Evolutionary conservation across 2,797 vertebrate species (phyloP).

Genomic region (Malacoctenus gilli): DNA sequence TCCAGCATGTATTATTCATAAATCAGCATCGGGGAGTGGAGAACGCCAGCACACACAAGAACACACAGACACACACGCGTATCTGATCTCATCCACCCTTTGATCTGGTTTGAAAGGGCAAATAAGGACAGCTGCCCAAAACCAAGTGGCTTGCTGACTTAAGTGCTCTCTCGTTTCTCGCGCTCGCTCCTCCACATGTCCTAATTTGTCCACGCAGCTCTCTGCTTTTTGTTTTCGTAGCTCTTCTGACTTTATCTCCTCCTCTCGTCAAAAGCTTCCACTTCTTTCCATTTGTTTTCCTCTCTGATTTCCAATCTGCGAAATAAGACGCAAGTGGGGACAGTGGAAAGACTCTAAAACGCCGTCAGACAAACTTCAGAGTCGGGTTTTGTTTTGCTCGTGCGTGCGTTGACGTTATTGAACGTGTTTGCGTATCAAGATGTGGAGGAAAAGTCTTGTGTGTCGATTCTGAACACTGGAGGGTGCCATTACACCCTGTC

Average conservation of each 20-base stretch:
- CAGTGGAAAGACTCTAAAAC: not conserved
- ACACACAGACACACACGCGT: slow-evolving; percentile 24
- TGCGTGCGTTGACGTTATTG: no score
- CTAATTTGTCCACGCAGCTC: slow-evolving; percentile 32
- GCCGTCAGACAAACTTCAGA: not conserved
- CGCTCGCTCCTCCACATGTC: slow-evolving; percentile 15
- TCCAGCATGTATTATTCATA: slow-evolving; percentile 76
- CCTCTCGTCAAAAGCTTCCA: slow-evolving; percentile 3
- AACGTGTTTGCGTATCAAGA: no score
- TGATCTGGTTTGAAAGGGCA: slow-evolving; percentile 59
- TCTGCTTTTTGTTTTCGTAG: slow-evolving; percentile 6
- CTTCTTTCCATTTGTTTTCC: slow-evolving; percentile 15
- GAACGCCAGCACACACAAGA: slow-evolving; percentile 45
- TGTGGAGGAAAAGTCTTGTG: no score
- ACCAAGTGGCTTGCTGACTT: slow-evolving; percentile 48
- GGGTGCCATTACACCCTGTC: slow-evolving; percentile 53
- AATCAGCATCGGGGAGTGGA: slow-evolving; percentile 65
- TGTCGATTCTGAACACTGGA: slow-evolving; percentile 62
- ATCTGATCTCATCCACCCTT: slow-evolving; percentile 49
- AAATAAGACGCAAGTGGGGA: slow-evolving; percentile 24
- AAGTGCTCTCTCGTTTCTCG: slow-evolving; percentile 30
- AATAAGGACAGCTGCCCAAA: slow-evolving; percentile 58
- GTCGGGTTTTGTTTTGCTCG: no score
- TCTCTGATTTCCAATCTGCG: not conserved
- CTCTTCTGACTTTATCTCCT: slow-evolving; percentile 13